phyloP scores from a whole-genome alignment of 2,797 vertebrate genomes.

The Siniperca undulata region DNA sequence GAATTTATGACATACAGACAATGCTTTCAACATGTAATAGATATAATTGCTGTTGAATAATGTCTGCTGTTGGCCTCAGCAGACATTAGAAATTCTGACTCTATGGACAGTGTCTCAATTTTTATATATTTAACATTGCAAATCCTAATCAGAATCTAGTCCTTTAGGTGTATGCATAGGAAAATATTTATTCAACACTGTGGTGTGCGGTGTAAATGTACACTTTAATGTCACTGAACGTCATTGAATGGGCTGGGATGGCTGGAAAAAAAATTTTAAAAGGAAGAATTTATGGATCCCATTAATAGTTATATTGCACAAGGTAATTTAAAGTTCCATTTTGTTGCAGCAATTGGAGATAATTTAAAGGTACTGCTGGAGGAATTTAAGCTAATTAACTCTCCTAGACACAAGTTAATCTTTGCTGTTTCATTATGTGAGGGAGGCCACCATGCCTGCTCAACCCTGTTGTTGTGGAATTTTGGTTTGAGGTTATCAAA shows the following conservation, averaged over 20 bases:
- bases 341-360: constrained; percentile 71
- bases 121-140: neutral
- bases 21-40: neutral
- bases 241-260: constrained; percentile 19
- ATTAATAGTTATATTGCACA: constrained; percentile 67
- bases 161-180: neutral
- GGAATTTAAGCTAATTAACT: constrained; percentile 81
- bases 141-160: constrained; percentile 10
- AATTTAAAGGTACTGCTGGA: constrained; percentile 76
- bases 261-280: constrained; percentile 39
- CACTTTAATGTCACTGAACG: constrained; percentile 3
- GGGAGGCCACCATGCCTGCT: constrained; percentile 11
- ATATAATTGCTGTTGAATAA: neutral
- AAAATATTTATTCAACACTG: constrained; percentile 14
- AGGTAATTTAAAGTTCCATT: constrained; percentile 75
- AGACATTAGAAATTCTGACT: neutral
- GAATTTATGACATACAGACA: constrained; percentile 33
- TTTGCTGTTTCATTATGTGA: constrained; percentile 71
- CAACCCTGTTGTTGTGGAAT: constrained; percentile 41
- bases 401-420: constrained; percentile 71
- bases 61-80: constrained; percentile 1
- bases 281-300: constrained; percentile 51
- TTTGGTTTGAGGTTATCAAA: constrained; percentile 52
- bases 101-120: neutral
- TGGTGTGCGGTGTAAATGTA: neutral